Conservation (phyloP, 2,797 vertebrate species). For the Thripadectes ignobilis region DNA sequence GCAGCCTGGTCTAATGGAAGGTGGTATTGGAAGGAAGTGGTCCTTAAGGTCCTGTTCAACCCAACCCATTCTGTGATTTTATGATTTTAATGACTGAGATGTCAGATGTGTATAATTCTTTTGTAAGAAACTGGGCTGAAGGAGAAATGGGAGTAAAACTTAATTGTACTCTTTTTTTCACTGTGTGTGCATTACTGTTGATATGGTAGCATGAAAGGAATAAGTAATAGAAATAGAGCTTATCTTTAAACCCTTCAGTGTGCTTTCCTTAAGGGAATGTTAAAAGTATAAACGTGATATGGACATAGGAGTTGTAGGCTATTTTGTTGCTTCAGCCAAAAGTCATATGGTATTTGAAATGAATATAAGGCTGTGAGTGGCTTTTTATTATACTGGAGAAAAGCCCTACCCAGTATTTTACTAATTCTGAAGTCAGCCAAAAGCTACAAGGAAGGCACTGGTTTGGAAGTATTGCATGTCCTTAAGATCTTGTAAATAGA, state of each 20-base stretch:
- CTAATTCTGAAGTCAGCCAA: neutral
- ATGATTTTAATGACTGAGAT: neutral
- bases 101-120: neutral
- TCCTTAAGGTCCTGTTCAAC: neutral
- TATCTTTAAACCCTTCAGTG: neutral
- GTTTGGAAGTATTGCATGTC: neutral
- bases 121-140: neutral
- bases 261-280: neutral
- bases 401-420: neutral
- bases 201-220: neutral
- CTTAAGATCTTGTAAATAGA: neutral
- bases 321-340: neutral
- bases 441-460: neutral
- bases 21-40: neutral
- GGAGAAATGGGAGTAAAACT: neutral
- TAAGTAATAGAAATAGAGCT: neutral
- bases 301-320: neutral
- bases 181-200: neutral
- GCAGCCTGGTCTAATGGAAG: neutral
- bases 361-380: neutral
- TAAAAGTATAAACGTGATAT: neutral
- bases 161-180: neutral
- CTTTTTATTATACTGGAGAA: neutral
- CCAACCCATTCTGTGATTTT: neutral
- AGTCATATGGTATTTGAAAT: neutral